Evolutionary conservation across 2,888 invertebrate species (phyloP).

Genomic region (Cryptocheilus praepositus): DNA sequence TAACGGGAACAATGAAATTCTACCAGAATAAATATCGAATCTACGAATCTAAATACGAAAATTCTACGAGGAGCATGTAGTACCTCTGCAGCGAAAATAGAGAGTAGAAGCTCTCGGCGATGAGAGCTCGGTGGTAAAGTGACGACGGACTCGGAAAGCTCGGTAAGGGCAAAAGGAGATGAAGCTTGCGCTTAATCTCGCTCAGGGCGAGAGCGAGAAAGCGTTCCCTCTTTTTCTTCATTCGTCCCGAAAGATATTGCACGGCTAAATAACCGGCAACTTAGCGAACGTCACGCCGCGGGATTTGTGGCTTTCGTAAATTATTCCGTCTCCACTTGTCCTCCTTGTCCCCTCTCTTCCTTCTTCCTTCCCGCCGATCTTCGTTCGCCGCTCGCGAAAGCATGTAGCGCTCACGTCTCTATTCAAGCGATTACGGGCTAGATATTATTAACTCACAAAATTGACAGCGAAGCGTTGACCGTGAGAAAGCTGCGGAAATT

Average conservation of each 20-base stretch:
- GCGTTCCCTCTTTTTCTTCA: slow-evolving; percentile 16
- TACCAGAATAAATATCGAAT: no score
- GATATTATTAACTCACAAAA: no score
- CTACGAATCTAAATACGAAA: no score
- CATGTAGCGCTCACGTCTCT: background rate
- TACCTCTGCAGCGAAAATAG: background rate
- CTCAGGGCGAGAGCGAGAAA: slow-evolving; percentile 4
- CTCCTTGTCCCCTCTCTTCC: background rate
- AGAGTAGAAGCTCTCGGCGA: background rate
- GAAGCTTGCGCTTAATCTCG: slow-evolving; percentile 30
- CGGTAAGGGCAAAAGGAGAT: slow-evolving; percentile 5
- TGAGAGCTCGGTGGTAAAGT: background rate
- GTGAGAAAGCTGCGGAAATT: no score
- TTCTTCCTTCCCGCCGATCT: background rate
- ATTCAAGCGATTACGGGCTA: no score
- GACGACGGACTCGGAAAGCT: background rate
- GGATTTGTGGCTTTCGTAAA: slow-evolving; percentile 52
- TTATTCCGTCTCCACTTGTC: slow-evolving; percentile 30
- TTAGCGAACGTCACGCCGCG: slow-evolving; percentile 39
- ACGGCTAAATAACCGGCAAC: slow-evolving; percentile 42
- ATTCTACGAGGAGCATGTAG: background rate
- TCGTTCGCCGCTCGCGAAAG: background rate
- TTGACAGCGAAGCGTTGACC: no score
- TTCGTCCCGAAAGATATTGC: slow-evolving; percentile 27
- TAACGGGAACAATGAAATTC: background rate